Percentiles rank a stretch among this genome's conserved stretches.
phyloP scores from a whole-genome alignment of 1,140 invertebrate genomes.

The Dryas iulia region DNA sequence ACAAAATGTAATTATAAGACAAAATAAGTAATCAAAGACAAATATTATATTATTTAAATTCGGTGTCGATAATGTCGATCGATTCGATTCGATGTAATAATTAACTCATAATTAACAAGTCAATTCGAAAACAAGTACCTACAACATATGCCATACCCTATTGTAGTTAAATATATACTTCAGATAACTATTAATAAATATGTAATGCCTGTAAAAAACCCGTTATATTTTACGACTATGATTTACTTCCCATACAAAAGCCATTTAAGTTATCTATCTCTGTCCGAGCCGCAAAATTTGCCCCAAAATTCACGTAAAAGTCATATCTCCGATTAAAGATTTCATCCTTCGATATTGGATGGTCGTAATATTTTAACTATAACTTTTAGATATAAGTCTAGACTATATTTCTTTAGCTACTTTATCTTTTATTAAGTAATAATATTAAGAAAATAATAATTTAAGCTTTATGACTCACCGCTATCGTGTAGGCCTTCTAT shows the following conservation, averaged over 20 bases:
- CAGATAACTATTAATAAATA: not conserved
- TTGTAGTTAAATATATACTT: not conserved
- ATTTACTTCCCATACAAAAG: constrained; percentile 4
- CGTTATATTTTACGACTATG: not conserved
- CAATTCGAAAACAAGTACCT: no score
- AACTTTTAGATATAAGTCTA: not conserved
- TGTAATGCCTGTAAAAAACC: not conserved
- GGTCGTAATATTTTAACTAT: constrained; percentile 74
- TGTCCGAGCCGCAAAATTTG: constrained; percentile 25
- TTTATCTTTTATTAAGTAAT: not conserved
- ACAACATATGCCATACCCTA: no score
- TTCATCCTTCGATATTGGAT: constrained; percentile 65
- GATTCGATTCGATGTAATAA: no score
- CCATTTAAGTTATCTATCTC: constrained; percentile 24
- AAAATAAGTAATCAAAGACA: no score
- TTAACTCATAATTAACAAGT: no score
- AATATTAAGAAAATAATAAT: not conserved
- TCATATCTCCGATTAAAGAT: constrained; percentile 66
- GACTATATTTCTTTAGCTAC: not conserved
- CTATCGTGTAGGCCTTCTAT: no score
- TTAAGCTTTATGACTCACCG: no score
- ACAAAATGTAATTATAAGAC: no score
- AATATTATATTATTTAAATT: no score
- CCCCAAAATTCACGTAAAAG: constrained; percentile 47
- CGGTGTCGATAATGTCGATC: no score